Evolutionary conservation across 2,888 invertebrate species (phyloP), one percentile per base, ranked within the genome.

Genomic region (Dolichopus griseipennis): DNA sequence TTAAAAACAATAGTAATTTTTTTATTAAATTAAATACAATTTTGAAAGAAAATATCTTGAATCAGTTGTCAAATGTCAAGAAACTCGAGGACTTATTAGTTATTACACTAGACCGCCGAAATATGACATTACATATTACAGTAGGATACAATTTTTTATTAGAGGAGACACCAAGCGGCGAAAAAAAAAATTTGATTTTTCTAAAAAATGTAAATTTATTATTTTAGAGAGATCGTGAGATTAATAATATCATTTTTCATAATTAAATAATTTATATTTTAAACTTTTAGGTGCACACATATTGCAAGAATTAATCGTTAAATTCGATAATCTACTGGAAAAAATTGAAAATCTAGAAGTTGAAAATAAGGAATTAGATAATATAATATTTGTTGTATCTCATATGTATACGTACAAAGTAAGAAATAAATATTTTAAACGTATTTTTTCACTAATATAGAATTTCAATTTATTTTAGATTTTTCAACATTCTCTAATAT

Each of bases 351-450:
- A 83, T 52, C 80, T 84, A 52, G 83, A 86, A 0, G 83, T 90
- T 5, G 89, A 88, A 74, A 88, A 91, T 75, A 97, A 97, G 78
- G 84, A 86, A 61, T 77, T 95, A 41, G 93, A 96, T 77, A 97
- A 97, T 80, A 76, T 92, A 1, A 83, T 93, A 0, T 83, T 90
- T 0, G 85, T 94, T 65, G 81, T 97, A 6, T 86, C 90, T 0
- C 90, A 93, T 77, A 81, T 97, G 67, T 97, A 94, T 77, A 92
- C 91, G 77, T 97, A 96, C 76, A 94, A 92, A 85, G 91, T 91
- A 41, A 22, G 27, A 27, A 22, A 27, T 22, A 52, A 7, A 20
- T 61, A 61, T n/a, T 18, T 18, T 4, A 7, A 8, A n/a, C n/a
- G 1, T 22, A 68, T 21, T 66, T 68, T 61, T 12, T 1, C 62